A percentile compares a stretch with the other conserved stretches of the same genome.
Conservation (phyloP, 2,113 vertebrate species). For the Cynopterus brachyotis region DNA sequence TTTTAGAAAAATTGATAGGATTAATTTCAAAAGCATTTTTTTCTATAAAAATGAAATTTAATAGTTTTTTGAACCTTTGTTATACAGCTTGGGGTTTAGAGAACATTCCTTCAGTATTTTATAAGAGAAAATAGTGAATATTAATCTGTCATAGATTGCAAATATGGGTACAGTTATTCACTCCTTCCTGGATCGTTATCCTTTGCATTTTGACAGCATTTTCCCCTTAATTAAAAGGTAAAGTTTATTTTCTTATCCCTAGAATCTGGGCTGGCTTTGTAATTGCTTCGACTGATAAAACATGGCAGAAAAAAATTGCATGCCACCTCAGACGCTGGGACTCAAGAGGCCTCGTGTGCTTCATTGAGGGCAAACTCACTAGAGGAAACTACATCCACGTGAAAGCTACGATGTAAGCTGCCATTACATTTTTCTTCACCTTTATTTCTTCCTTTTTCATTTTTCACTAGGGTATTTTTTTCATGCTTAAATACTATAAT, state of each 20-base stretch:
- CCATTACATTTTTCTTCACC: not conserved
- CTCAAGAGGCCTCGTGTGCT: rapidly evolving
- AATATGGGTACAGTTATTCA: not conserved
- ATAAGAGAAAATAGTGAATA: not conserved
- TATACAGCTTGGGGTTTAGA: not conserved
- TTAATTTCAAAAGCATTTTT: constrained; percentile 34
- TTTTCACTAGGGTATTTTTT: not conserved
- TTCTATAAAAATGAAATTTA: constrained; percentile 14
- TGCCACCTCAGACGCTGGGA: rapidly evolving
- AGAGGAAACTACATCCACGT: not conserved
- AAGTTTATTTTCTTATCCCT: not conserved
- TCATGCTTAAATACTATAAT: not conserved
- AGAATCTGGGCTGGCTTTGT: not conserved
- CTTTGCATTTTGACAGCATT: not conserved
- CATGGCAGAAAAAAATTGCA: not conserved
- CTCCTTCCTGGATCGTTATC: not conserved
- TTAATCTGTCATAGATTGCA: not conserved
- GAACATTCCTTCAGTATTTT: not conserved
- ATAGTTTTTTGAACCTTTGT: not conserved
- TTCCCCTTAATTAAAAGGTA: not conserved
- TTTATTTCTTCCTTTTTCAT: not conserved
- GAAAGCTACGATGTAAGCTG: not conserved
- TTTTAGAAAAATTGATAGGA: constrained; percentile 46
- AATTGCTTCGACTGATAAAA: not conserved
- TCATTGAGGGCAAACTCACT: not conserved